phyloP scores from a whole-genome alignment of 1,140 invertebrate genomes.

The Lepidurus packardi region DNA sequence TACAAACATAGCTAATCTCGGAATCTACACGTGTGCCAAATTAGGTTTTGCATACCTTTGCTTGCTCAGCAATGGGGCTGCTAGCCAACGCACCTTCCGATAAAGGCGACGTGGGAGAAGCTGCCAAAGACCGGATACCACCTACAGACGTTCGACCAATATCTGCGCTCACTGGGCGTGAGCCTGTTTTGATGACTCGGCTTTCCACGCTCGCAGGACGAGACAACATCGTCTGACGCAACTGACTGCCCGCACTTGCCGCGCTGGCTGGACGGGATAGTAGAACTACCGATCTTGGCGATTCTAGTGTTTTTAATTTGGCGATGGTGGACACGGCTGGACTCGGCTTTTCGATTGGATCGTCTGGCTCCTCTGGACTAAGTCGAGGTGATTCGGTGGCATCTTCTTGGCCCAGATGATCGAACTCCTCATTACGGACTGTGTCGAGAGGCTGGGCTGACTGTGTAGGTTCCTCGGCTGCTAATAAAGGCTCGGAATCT shows the following conservation, averaged over 20 bases:
- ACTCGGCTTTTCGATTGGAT: background rate
- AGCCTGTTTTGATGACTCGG: background rate
- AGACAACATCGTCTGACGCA: background rate
- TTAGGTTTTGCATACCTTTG: background rate
- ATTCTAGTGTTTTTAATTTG: background rate
- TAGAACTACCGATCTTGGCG: background rate
- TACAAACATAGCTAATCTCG: too few relatives aligned
- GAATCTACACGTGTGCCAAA: background rate
- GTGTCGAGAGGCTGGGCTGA: background rate
- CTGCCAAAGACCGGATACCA: background rate
- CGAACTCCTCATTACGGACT: background rate
- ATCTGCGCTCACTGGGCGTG: background rate
- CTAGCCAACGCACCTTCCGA: background rate
- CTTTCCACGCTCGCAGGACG: background rate
- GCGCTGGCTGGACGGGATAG: slow-evolving; percentile 13
- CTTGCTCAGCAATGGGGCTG: background rate
- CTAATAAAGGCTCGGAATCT: background rate
- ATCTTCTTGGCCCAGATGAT: background rate
- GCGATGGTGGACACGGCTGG: background rate
- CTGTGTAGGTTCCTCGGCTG: background rate
- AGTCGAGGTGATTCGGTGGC: background rate
- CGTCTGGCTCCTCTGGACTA: background rate
- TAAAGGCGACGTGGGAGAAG: background rate
- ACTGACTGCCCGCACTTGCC: background rate
- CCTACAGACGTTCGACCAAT: background rate